Evolutionary conservation across 2,888 invertebrate species (phyloP).

Genomic region (Noctuana brunneofusca): DNA sequence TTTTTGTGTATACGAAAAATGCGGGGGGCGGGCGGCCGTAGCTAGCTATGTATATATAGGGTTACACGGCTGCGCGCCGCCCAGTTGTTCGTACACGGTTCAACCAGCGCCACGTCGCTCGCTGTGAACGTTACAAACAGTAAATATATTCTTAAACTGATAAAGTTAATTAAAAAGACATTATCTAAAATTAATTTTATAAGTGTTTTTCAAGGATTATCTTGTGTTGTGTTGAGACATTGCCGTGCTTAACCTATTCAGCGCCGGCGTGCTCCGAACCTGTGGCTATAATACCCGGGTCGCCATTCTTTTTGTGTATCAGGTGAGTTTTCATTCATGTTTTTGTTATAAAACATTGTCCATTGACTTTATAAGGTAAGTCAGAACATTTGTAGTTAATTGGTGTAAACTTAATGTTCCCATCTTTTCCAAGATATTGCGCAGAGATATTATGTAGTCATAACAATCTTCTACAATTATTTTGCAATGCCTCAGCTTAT

Average conservation of each 20-base stretch:
- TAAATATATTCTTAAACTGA: constrained; percentile 1
- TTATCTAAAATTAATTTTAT: constrained; percentile 1
- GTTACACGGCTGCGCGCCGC: constrained; percentile 62
- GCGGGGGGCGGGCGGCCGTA: constrained; percentile 68
- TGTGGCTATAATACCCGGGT: constrained; percentile 36
- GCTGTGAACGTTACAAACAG: constrained; percentile 30
- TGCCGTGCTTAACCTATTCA: constrained; percentile 9
- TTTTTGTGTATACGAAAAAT: constrained; percentile 71
- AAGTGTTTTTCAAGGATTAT: constrained; percentile 32
- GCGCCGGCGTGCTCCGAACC: constrained; percentile 32
- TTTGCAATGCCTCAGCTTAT: too few relatives aligned
- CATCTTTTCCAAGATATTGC: neutral
- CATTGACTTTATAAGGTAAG: neutral
- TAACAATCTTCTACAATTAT: neutral
- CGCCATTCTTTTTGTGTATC: constrained; percentile 34
- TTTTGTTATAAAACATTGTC: constrained; percentile 9
- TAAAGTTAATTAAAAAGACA: constrained; percentile 12
- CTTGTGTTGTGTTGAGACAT: constrained; percentile 36
- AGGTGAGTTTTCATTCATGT: constrained; percentile 47
- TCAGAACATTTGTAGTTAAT: constrained; percentile 4
- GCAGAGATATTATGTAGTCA: neutral
- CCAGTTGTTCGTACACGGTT: constrained; percentile 66
- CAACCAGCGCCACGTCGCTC: constrained; percentile 49
- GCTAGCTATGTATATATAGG: constrained; percentile 68
- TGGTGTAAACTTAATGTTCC: neutral